These are phyloP conservation scores for Phenganax marumi DNA, from an alignment of 92 coral and sea anemone genomes.

Conservation along the genomic window DNA sequence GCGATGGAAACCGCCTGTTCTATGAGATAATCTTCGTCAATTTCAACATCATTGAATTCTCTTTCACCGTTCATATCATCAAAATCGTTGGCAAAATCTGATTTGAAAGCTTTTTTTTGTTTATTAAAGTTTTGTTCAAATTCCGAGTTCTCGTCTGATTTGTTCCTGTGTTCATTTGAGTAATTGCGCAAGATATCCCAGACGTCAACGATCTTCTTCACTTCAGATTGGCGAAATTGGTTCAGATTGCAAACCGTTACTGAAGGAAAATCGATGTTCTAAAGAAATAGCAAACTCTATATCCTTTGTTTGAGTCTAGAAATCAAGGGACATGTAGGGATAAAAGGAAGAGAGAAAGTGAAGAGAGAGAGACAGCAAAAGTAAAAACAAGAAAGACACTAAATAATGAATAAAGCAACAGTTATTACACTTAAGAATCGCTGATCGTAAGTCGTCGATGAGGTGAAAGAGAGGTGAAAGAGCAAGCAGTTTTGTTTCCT, in stretches of 20 bases:
- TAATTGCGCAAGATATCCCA: neutral
- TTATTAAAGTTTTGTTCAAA: neutral
- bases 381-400: neutral
- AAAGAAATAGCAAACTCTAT: neutral
- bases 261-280: conserved; percentile 62
- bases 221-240: conserved; percentile 26
- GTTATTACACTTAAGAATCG: no score
- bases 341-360: no score
- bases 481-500: no score
- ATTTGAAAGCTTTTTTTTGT: neutral
- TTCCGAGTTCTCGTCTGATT: conserved; percentile 8
- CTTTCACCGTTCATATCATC: neutral
- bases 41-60: neutral
- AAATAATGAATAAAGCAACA: no score
- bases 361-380: no score
- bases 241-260: conserved; percentile 65
- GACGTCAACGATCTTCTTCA: neutral
- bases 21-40: neutral
- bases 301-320: neutral
- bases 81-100: neutral
- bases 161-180: neutral
- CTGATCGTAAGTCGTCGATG: no score
- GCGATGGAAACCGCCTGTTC: neutral
- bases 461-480: no score
- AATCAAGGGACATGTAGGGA: no score